These are phyloP conservation scores for Autographa pulchrina DNA, from an alignment of 2,888 invertebrate genomes.

Conservation along the genomic window DNA sequence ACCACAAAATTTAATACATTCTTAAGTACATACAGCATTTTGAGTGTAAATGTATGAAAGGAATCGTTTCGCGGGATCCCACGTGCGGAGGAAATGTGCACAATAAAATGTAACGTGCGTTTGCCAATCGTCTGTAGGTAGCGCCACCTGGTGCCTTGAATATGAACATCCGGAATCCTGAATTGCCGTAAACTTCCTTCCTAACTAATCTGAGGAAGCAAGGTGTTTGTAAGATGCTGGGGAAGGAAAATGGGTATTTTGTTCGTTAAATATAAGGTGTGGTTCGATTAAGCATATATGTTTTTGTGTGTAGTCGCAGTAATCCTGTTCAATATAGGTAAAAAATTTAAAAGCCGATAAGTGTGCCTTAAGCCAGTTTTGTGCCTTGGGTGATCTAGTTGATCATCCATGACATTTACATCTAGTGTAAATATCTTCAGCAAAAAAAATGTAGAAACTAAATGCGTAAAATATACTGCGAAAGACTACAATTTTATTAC, in stretches of 20 bases:
- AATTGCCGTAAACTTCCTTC: neutral
- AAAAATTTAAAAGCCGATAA: too few species aligned
- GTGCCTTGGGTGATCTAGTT: too few species aligned
- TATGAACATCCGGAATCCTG: neutral
- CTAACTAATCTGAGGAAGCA: neutral
- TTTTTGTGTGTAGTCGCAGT: too few species aligned
- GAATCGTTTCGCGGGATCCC: constrained; percentile 21
- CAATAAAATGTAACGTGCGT: constrained; percentile 54
- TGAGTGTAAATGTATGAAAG: constrained; percentile 3
- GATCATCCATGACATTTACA: too few species aligned
- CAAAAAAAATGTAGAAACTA: too few species aligned
- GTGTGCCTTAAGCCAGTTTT: too few species aligned
- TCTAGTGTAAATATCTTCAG: too few species aligned
- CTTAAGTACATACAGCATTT: neutral
- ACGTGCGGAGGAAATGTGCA: constrained; percentile 49
- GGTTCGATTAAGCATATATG: too few species aligned
- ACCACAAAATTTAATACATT: constrained; percentile 3
- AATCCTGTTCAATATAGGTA: too few species aligned
- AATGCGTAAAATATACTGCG: too few species aligned
- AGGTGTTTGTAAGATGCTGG: neutral
- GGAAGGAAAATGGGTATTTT: neutral
- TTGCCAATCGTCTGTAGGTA: constrained; percentile 22
- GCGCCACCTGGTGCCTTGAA: constrained; percentile 32
- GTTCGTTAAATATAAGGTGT: too few species aligned
- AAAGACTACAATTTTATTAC: neutral